Evolutionary conservation across 2,113 vertebrate genomes (phyloP), one percentile per base, ranked within the genome.

Genomic region (Myotis davidii): DNA sequence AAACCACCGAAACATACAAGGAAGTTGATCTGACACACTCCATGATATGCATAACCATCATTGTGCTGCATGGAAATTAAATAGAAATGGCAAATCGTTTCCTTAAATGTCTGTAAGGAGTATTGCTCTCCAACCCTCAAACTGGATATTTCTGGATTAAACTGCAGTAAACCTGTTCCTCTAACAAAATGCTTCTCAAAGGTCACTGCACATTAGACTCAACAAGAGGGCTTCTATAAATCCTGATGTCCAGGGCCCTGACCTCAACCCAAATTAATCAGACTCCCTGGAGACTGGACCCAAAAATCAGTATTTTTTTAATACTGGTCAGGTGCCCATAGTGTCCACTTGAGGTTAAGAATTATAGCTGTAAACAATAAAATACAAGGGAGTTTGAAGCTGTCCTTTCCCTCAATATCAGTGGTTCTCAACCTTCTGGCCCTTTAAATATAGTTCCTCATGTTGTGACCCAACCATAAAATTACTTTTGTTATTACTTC

Each of bases 1-100:
- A 93, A 93, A 90, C 45, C 72, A 91, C 73, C 42, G 70, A 87
- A 48, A 61, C 29, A 72, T 90, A 81, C 45, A 73, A 93, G 18
- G 59, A 84, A 42, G 39, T 87, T 88, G 54, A 67, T 78, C 94
- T 94, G 95, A 74, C 95, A 94, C 17, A 85, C 21, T 56, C 27
- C 56, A 42, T 54, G 17, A 90, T 77, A 85, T 9, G 85, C 87
- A 50, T 54, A 39, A 67, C 5, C 52, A 48, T 82, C 87, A 56
- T 1, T 82, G 39, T 32, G 21, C 72, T 45, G 50, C 69, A 61
- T 6, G 50, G 64, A 52, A 77, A 92, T 76, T 87, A 77, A 61
- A 23, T 32, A 65, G 81, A 72, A 90, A 87, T 29, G 64, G 70
- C 79, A 83, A 95, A 84, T 10, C 84, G 82, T 45, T 79, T 56